Evolutionary conservation across 53 echinoderm and acorn worm species (phyloP).

Genomic region (Arbacia lixula): DNA sequence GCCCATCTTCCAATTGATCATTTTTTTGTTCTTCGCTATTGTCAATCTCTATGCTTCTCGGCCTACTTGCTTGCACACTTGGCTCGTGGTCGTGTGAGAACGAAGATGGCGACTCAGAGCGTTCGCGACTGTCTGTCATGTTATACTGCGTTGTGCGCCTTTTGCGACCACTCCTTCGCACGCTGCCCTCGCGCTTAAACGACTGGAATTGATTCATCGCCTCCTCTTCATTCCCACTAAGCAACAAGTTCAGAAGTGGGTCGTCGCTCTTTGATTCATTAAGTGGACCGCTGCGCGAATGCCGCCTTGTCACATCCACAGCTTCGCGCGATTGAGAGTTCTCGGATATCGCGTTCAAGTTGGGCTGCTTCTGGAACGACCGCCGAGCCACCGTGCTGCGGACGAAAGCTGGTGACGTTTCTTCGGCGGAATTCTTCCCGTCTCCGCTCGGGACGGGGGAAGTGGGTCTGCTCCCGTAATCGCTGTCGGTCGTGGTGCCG

Average conservation of each 20-base stretch:
- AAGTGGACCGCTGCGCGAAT: conserved; percentile 19
- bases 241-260: conserved; percentile 67
- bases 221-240: conserved; percentile 74
- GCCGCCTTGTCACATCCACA: not conserved
- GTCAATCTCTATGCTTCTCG: conserved; percentile 3
- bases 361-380: conserved; percentile 78
- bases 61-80: not conserved
- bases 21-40: not conserved
- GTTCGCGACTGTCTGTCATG: conserved; percentile 61
- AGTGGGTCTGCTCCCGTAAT: conserved; percentile 63
- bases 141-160: conserved; percentile 20
- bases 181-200: conserved; percentile 79
- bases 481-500: conserved; percentile 57
- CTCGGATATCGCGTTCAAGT: conserved; percentile 77
- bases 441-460: conserved; percentile 54
- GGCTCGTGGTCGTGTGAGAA: not conserved
- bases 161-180: conserved; percentile 70
- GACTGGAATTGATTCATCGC: conserved; percentile 53
- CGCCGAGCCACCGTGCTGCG: conserved; percentile 56
- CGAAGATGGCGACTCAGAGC: conserved; percentile 62
- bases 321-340: conserved; percentile 57
- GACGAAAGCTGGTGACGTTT: conserved; percentile 36
- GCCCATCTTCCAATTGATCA: conserved; percentile 13
- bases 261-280: conserved; percentile 68
- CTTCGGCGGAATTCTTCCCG: conserved; percentile 6